Conservation (phyloP, 37 sponge, comb jelly and placozoan species). For the Hexactinellida sp. region DNA sequence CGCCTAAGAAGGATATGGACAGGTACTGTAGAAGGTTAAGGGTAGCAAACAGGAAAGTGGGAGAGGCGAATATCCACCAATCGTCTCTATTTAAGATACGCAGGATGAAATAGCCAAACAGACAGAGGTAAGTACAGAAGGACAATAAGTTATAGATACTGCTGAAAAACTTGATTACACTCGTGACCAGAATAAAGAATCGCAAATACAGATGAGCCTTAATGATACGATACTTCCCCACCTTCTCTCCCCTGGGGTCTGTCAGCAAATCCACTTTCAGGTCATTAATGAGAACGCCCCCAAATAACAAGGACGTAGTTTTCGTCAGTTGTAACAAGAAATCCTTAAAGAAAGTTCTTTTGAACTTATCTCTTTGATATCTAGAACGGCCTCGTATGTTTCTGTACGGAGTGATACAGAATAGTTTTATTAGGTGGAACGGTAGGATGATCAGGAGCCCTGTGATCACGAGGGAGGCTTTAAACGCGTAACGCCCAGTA, state of each 20-base stretch:
- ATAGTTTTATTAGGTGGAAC: neutral
- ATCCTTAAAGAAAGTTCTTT: neutral
- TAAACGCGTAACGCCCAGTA: neutral
- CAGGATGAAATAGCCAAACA: neutral
- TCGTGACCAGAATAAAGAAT: neutral
- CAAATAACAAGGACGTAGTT: neutral
- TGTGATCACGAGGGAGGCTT: neutral
- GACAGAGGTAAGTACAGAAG: neutral
- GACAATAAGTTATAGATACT: neutral
- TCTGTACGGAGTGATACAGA: neutral
- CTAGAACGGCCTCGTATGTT: neutral
- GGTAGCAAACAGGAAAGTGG: neutral
- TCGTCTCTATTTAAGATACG: neutral
- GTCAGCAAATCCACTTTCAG: neutral
- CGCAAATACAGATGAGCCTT: slow-evolving; percentile 2
- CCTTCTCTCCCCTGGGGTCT: neutral
- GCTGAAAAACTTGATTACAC: neutral
- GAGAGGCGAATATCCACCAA: slow-evolving; percentile 11
- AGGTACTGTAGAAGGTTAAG: slow-evolving; percentile 4
- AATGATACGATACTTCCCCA: slow-evolving; percentile 2
- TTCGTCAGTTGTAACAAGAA: neutral
- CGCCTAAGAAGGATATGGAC: neutral
- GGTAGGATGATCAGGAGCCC: neutral
- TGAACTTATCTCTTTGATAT: neutral
- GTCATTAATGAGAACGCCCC: neutral